Evolutionary conservation across 2,797 vertebrate species (phyloP).

Genomic region (Myotis daubentonii): DNA sequence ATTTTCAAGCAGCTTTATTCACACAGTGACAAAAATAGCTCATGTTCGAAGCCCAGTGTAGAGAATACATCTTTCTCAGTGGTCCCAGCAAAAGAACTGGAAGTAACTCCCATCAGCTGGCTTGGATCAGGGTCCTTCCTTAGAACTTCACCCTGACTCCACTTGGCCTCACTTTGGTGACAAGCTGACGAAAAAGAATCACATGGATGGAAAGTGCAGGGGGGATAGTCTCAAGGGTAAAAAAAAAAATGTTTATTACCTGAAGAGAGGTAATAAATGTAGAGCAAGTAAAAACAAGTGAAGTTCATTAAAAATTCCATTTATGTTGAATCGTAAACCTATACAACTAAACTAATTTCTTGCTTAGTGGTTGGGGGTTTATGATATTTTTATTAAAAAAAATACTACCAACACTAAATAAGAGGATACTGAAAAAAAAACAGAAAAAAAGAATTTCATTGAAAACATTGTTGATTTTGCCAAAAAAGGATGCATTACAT

Average conservation of each 20-base stretch:
- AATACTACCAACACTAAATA: neutral
- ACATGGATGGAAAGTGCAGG: neutral
- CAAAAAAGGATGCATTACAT: neutral
- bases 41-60: neutral
- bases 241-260: neutral
- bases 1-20: neutral
- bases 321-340: conserved; percentile 14
- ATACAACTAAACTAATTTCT: conserved; percentile 19
- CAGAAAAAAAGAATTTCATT: neutral
- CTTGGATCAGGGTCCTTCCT: neutral
- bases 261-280: neutral
- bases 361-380: neutral
- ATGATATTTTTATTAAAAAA: conserved; percentile 19
- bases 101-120: neutral
- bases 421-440: neutral
- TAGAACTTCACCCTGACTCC: neutral
- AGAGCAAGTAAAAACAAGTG: conserved; percentile 5
- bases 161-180: neutral
- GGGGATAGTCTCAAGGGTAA: neutral
- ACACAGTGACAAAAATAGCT: neutral
- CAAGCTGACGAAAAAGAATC: neutral
- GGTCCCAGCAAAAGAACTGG: neutral
- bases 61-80: neutral
- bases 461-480: conserved; percentile 21
- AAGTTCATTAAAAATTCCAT: neutral